Base-by-base conservation (phyloP, 1,140 invertebrate species). In the Brachionus rubens region DNA sequence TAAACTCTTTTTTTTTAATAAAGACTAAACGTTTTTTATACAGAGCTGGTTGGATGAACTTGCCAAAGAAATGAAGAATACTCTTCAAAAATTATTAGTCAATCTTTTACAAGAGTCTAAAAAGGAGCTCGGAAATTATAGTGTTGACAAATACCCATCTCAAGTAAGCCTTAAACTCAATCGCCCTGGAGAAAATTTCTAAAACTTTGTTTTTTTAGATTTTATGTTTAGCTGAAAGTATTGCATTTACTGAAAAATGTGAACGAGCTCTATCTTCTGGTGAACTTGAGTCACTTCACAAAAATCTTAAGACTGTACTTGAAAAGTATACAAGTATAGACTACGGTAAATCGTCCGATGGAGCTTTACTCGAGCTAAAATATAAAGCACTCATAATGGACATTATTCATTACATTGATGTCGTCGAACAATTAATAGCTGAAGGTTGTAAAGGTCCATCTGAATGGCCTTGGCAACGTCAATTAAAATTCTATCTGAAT, bases 401-500 rank as follows among this genome's bases (percentile, higher is more conserved):
- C 81, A 91, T 92, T 0, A 93, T 97, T 76, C 92, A 98, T 87
- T 91, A 94, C 82, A 89, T 93, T 46, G 87, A 89, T 72, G 88
- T 98, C 3, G 88, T 96, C 12, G 89, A 91, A 79, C 86, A 89
- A 79, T 85, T 99, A 14, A 87, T 94, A 36, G 83, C 88, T 14
- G 85, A 87, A 30, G 89, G 89, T 80, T 87, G 90, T 0, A 87
- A 86, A 10, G 87, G 87, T 76, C 80, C 87, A 14, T 84, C 81
- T 24, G 91, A 94, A 78, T 99, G 96, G 96, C 84, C 87, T 43
- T 99, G 96, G 96, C 91, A 92, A 81, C 92, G 93, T 83, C 94
- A 98, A 84, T 85, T 99, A n/a, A 89, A 84, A 76, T 85, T 84
- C 80, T 87, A 87, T 79, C 50, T 86, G 89, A 78, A 79, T 3